phyloP scores from a whole-genome alignment of 2,113 vertebrate species.

The Alethe diademata region DNA sequence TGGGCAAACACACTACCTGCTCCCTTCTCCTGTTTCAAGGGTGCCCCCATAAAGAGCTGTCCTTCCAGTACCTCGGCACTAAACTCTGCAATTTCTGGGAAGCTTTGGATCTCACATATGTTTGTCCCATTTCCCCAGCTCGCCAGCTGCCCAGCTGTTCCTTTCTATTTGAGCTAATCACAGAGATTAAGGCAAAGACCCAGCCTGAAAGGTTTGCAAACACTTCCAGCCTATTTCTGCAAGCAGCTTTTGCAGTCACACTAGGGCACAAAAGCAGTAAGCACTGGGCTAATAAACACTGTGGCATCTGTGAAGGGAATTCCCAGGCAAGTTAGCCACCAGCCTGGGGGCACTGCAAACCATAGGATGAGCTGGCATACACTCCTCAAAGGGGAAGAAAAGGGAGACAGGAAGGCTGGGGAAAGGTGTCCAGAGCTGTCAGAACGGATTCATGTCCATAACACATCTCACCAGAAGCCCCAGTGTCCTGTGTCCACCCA shows the following conservation, averaged over 20 bases:
- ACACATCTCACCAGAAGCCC: too few relatives aligned
- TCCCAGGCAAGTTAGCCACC: neutral
- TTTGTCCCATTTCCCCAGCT: slow-evolving; percentile 35
- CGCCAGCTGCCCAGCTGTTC: slow-evolving; percentile 57
- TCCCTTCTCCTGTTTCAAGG: neutral
- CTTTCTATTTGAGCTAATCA: slow-evolving; percentile 52
- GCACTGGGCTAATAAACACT: neutral
- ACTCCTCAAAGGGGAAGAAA: neutral
- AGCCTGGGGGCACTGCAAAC: neutral
- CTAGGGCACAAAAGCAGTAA: neutral
- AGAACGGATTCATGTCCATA: neutral
- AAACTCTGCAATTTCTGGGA: slow-evolving; percentile 34
- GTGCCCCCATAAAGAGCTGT: neutral
- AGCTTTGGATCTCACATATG: slow-evolving; percentile 41
- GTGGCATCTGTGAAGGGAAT: neutral
- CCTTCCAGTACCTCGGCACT: neutral
- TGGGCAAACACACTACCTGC: neutral
- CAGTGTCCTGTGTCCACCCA: rapidly evolving
- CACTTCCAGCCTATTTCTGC: slow-evolving; percentile 14
- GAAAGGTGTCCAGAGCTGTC: neutral
- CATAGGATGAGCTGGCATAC: rapidly evolving
- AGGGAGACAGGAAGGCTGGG: neutral
- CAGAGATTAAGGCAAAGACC: slow-evolving; percentile 56
- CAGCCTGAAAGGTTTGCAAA: slow-evolving; percentile 50
- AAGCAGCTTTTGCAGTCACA: neutral